Base-by-base conservation (phyloP, 2,888 invertebrate species). In the Orthosia gothica region DNA sequence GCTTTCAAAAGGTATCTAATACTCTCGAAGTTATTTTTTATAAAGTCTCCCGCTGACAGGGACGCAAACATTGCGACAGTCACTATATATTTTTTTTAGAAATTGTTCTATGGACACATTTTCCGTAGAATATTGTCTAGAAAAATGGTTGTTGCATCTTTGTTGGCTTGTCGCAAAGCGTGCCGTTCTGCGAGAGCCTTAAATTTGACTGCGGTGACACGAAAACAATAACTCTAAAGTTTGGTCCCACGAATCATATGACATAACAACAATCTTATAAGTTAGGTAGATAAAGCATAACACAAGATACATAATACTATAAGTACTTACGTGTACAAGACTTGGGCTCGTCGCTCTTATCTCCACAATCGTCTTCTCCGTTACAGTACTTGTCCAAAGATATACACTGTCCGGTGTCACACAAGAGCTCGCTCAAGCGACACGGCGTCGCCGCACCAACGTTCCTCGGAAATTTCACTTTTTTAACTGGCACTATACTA, bases 311-410 rank as follows among this genome's bases (percentile, higher is more conserved):
- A 72, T 81, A 57, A 81, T 88, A 98, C 5, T 40, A 20, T 55
- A 52, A 63, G 57, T 78, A 81, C 98, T 98, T 95, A 98, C 98
- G 98, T 89, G 98, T 97, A 93, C 98, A 98, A 88, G 97, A 97
- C 84, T 97, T 97, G 5, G 97, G 97, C 92, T 98, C 98, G 92
- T 98, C 98, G 86, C 97, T 98, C 88, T 97, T 97, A 93, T 98
- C 98, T 47, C 97, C 97, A 89, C 98, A 98, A 92, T 98, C 98
- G 88, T 97, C 97, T 77, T 97, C 96, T 26, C 98, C 98, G 90
- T 98, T 98, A 94, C 98, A 98, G 92, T 97, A 98, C 93, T 97
- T 97, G 94, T 98, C 98, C 90, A 98, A 94, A 58, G 97, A 97
- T 89, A 98, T 97, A 94, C 98, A 98, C 93, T 97, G 97, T 59